These are phyloP conservation scores for Caenorhabditis sulstoni DNA, from an alignment of 2,888 invertebrate species.

Conservation along the genomic window DNA sequence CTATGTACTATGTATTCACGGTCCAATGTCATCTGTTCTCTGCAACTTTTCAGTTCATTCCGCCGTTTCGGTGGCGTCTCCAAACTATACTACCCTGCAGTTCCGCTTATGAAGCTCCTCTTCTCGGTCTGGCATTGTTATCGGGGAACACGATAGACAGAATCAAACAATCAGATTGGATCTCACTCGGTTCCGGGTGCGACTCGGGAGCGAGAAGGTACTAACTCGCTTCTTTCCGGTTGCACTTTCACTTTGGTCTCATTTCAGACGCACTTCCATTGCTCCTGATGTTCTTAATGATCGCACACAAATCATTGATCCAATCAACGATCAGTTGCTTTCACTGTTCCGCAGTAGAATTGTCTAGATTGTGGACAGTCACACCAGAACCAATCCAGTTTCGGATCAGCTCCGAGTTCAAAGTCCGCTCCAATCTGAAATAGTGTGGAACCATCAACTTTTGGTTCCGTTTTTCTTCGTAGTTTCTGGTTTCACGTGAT, in stretches of 20 bases:
- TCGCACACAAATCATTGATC: constrained; percentile 5
- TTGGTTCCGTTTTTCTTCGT: constrained; percentile 15
- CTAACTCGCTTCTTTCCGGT: not conserved
- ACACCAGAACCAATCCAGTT: too few species aligned
- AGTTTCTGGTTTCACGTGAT: constrained; percentile 26
- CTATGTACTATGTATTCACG: too few species aligned
- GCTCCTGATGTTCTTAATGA: constrained; percentile 1
- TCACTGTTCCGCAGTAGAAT: too few species aligned
- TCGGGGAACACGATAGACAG: constrained; percentile 5
- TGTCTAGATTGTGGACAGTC: too few species aligned
- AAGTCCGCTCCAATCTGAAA: not conserved
- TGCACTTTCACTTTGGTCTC: too few species aligned
- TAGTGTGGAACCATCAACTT: not conserved
- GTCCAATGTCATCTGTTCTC: not conserved
- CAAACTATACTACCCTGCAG: constrained; percentile 32
- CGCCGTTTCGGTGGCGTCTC: not conserved
- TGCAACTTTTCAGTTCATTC: not conserved
- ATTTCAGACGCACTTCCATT: not conserved
- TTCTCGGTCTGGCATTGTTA: constrained; percentile 34
- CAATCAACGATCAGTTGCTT: not conserved
- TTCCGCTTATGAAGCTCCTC: constrained; percentile 1
- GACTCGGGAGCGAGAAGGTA: too few species aligned
- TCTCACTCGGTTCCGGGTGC: not conserved
- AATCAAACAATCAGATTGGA: constrained; percentile 15
- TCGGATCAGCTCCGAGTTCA: too few species aligned